Evolutionary conservation across 2,888 invertebrate genomes (phyloP).

Genomic region (Nomada hirtipes): DNA sequence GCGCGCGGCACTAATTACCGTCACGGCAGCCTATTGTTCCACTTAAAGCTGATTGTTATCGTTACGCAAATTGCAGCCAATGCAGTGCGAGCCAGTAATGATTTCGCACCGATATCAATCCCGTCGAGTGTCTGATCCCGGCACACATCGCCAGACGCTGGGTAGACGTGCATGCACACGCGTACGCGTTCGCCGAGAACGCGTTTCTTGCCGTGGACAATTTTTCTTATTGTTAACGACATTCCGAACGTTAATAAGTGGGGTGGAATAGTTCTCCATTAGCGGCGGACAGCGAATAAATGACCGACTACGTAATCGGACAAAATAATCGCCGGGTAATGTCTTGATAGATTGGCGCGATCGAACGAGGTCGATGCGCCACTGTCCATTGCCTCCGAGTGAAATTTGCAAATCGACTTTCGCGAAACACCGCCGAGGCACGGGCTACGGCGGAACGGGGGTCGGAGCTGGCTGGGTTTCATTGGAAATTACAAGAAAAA

Average conservation of each 20-base stretch:
- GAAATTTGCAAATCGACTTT: slow-evolving; percentile 21
- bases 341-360: slow-evolving; percentile 43
- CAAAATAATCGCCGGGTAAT: slow-evolving; percentile 46
- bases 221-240: slow-evolving; percentile 63
- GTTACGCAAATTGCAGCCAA: slow-evolving; percentile 74
- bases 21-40: slow-evolving; percentile 74
- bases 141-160: slow-evolving; percentile 15
- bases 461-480: neutral
- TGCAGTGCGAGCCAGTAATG: slow-evolving; percentile 68
- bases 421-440: neutral
- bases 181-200: neutral
- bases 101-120: slow-evolving; percentile 74
- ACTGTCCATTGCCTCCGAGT: neutral
- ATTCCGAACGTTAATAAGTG: slow-evolving; percentile 61
- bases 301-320: slow-evolving; percentile 56
- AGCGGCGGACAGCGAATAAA: slow-evolving; percentile 34
- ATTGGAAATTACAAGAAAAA: neutral
- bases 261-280: slow-evolving; percentile 51
- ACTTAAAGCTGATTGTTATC: slow-evolving; percentile 74
- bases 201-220: slow-evolving; percentile 36
- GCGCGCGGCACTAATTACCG: slow-evolving; percentile 73
- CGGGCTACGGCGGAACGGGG: neutral
- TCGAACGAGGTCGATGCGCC: slow-evolving; percentile 40
- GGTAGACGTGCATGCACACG: neutral
- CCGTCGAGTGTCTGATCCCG: slow-evolving; percentile 28